phyloP scores from a whole-genome alignment of 2,113 vertebrate genomes.

The Mustela nigripes region DNA sequence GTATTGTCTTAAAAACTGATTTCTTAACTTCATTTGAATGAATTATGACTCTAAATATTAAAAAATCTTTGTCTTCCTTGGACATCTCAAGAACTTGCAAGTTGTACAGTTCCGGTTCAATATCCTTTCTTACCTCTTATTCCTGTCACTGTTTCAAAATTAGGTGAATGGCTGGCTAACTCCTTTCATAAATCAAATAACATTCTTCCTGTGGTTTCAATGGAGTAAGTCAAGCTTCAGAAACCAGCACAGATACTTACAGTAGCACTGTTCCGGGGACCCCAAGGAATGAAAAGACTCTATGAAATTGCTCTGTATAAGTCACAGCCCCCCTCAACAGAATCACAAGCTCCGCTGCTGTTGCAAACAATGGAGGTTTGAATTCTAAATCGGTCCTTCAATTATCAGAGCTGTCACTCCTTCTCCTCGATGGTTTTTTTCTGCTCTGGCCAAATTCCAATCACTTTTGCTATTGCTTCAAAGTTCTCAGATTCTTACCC shows the following conservation, averaged over 20 bases:
- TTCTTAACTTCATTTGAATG: constrained; percentile 73
- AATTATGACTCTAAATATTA: constrained; percentile 74
- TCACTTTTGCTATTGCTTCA: constrained; percentile 17
- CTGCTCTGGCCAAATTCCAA: constrained; percentile 62
- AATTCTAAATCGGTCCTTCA: constrained; percentile 78
- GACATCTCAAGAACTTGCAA: constrained; percentile 70
- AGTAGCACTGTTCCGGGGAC: constrained; percentile 40
- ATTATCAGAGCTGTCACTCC: constrained; percentile 61
- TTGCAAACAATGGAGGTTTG: constrained; percentile 70
- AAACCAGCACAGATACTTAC: constrained; percentile 68
- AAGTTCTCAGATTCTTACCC: constrained; percentile 35
- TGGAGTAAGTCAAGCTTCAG: constrained; percentile 79
- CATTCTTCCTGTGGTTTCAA: constrained; percentile 77
- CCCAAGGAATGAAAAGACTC: constrained; percentile 70
- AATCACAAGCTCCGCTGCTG: constrained; percentile 54
- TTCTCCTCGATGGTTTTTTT: background rate
- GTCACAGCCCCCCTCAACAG: constrained; percentile 68
- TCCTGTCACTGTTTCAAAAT: constrained; percentile 79
- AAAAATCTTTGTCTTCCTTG: constrained; percentile 74
- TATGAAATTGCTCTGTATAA: constrained; percentile 74
- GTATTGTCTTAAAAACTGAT: constrained; percentile 69
- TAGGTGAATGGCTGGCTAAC: constrained; percentile 82
- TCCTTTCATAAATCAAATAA: constrained; percentile 83
- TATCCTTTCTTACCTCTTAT: constrained; percentile 74
- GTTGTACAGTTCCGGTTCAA: constrained; percentile 76